Evolutionary conservation across 2,113 vertebrate genomes (phyloP).

Genomic region (Perognathus longimembris): DNA sequence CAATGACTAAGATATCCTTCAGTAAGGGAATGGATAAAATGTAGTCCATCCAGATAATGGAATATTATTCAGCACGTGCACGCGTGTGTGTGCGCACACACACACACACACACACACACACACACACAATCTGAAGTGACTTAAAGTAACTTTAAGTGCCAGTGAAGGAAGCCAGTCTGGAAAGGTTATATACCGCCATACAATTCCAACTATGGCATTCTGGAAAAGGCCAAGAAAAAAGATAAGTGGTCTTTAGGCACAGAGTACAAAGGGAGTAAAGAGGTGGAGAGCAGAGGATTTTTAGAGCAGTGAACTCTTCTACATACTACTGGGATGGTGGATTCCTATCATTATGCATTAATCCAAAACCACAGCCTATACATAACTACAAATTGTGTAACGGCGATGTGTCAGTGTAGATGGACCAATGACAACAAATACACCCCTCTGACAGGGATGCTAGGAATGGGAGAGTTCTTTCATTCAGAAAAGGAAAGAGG

Average conservation of each 20-base stretch:
- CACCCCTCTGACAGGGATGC: accelerated
- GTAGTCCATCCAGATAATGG: background rate
- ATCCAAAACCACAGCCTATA: background rate
- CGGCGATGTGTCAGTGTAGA: accelerated
- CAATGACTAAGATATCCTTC: background rate
- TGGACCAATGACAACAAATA: accelerated
- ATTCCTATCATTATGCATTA: accelerated
- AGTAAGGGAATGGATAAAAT: background rate
- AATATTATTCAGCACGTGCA: background rate
- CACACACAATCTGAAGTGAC: background rate
- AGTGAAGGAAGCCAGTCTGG: background rate
- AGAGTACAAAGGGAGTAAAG: background rate
- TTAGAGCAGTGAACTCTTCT: background rate
- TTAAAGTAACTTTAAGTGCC: background rate
- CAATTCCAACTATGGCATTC: background rate
- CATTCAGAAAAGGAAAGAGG: accelerated
- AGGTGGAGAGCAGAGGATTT: background rate
- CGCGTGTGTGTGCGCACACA: no score
- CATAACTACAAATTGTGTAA: no score
- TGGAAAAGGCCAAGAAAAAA: background rate
- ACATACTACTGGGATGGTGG: accelerated
- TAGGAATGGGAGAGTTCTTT: background rate
- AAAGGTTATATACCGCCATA: background rate
- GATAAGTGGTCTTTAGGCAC: background rate
- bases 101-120: no score